Evolutionary conservation across 2,888 invertebrate genomes (phyloP).

Genomic region (Rhagophthalmus giganteus): DNA sequence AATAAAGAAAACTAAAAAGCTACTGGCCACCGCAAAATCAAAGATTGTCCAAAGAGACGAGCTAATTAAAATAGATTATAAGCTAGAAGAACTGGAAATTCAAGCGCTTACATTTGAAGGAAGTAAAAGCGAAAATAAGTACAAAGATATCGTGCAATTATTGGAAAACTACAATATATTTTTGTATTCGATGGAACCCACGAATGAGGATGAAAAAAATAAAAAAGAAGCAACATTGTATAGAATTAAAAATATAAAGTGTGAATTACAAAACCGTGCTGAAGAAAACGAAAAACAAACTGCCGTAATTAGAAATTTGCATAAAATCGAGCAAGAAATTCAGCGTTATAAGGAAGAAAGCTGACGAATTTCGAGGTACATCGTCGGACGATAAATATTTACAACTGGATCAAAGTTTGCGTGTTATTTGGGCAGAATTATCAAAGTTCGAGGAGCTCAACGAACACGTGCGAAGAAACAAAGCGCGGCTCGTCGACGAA

Average conservation of each 20-base stretch:
- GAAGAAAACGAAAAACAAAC: constrained; percentile 30
- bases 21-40: background rate
- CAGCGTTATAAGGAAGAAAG: constrained; percentile 17
- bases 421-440: constrained; percentile 30
- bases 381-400: constrained; percentile 20
- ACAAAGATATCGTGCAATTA: constrained; percentile 28
- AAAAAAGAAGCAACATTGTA: constrained; percentile 20
- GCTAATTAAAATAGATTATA: constrained; percentile 20
- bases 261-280: constrained; percentile 27
- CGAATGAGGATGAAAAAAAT: constrained; percentile 18
- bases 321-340: constrained; percentile 27
- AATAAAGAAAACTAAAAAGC: constrained; percentile 18
- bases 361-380: constrained; percentile 19
- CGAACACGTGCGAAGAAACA: constrained; percentile 20
- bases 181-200: constrained; percentile 21
- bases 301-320: constrained; percentile 22
- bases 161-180: constrained; percentile 31
- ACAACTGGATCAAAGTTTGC: constrained; percentile 28
- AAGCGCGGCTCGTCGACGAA: constrained; percentile 25
- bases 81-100: constrained; percentile 27
- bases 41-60: background rate
- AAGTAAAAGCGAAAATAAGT: constrained; percentile 25
- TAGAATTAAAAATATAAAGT: constrained; percentile 29
- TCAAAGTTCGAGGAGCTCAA: constrained; percentile 23
- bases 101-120: constrained; percentile 32